Evolutionary conservation across 2,888 invertebrate species (phyloP).

Genomic region (Macaria notata): DNA sequence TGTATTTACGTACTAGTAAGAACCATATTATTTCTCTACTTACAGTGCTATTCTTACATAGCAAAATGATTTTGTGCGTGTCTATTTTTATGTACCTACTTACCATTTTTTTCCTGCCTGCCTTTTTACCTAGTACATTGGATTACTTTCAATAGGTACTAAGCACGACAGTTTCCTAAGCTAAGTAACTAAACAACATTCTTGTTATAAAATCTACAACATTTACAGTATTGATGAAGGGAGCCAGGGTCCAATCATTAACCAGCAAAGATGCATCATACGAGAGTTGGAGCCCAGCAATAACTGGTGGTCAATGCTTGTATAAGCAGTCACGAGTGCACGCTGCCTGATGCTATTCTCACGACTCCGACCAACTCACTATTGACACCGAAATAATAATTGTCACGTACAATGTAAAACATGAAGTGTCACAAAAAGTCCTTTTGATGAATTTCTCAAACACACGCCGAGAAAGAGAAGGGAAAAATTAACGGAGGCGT

Average conservation of each 20-base stretch:
- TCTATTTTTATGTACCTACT: not conserved
- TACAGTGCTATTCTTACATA: no score
- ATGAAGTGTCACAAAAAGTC: constrained; percentile 37
- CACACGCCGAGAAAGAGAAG: constrained; percentile 23
- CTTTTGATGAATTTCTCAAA: constrained; percentile 33
- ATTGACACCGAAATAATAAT: constrained; percentile 52
- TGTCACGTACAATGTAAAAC: constrained; percentile 48
- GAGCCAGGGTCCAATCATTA: constrained; percentile 26
- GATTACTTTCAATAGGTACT: no score
- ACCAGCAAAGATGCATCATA: constrained; percentile 24
- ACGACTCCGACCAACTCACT: constrained; percentile 45
- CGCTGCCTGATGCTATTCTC: constrained; percentile 48
- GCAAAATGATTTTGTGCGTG: no score
- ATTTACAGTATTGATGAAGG: constrained; percentile 13
- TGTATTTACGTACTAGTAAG: constrained; percentile 28
- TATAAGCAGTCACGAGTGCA: constrained; percentile 43
- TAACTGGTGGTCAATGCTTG: constrained; percentile 34
- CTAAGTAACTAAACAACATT: no score
- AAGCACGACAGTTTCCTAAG: no score
- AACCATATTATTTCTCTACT: no score
- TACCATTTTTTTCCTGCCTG: no score
- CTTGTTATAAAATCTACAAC: not conserved
- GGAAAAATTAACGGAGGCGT: constrained; percentile 18
- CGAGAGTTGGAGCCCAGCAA: constrained; percentile 27
- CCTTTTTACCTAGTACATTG: no score